phyloP scores from a whole-genome alignment of 1,140 invertebrate genomes.

The Onthophagus taurus region DNA sequence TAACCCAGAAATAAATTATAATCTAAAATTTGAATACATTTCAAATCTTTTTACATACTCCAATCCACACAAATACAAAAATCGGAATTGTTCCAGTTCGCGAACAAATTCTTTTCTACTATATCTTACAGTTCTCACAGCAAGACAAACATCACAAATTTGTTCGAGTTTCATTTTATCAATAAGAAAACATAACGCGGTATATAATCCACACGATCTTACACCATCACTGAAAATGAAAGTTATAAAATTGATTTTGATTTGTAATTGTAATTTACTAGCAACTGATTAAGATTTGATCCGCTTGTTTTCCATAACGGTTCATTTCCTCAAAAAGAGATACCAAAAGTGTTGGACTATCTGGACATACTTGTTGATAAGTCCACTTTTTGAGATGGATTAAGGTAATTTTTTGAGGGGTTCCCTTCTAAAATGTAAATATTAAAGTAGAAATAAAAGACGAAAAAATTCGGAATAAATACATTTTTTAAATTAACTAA shows the following conservation, averaged over 20 bases:
- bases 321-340: constrained; percentile 7
- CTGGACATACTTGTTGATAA: neutral
- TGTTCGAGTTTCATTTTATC: constrained; percentile 38
- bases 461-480: neutral
- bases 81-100: constrained; percentile 31
- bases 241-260: constrained; percentile 2
- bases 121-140: constrained; percentile 30
- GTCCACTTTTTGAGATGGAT: constrained; percentile 13
- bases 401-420: neutral
- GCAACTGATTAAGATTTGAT: constrained; percentile 12
- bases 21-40: no score
- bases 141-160: constrained; percentile 34
- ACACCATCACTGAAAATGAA: constrained; percentile 30
- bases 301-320: constrained; percentile 1
- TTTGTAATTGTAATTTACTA: constrained; percentile 14
- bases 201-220: constrained; percentile 32
- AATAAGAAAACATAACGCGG: constrained; percentile 32
- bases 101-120: constrained; percentile 32
- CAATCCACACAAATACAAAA: constrained; percentile 30
- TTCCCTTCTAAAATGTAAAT: neutral
- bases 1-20: no score
- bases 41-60: constrained; percentile 30
- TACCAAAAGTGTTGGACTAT: neutral
- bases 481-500: neutral
- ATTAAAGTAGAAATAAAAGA: neutral